Percentiles rank a stretch among this genome's conserved stretches.
Evolutionary conservation across 2,113 vertebrate species (phyloP).

Genomic region (Ailuropoda melanoleuca): DNA sequence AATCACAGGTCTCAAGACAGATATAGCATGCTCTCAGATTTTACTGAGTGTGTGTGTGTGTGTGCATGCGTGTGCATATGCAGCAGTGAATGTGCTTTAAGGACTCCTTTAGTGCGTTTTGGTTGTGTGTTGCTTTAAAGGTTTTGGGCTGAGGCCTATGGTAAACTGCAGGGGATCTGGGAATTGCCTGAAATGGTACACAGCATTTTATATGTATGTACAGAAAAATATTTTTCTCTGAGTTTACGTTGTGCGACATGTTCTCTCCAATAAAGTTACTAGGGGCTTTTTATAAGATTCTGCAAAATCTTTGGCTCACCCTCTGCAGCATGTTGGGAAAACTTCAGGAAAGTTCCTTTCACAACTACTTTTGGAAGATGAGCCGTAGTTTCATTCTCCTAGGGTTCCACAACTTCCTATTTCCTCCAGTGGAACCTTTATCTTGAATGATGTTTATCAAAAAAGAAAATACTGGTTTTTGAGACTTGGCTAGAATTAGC

Average conservation of each 20-base stretch:
- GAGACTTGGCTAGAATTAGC: constrained; percentile 20
- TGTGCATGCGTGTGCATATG: not conserved
- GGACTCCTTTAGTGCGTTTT: not conserved
- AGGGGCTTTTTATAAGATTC: not conserved
- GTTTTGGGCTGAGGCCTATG: not conserved
- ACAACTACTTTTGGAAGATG: not conserved
- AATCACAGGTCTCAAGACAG: not conserved
- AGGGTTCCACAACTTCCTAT: not conserved
- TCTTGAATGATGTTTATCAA: constrained; percentile 13
- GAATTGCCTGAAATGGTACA: not conserved
- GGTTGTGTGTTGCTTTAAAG: not conserved
- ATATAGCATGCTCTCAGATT: not conserved
- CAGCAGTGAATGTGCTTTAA: not conserved
- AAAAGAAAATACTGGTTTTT: not conserved
- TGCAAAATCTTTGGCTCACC: not conserved
- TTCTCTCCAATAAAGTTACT: not conserved
- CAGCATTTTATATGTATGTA: not conserved
- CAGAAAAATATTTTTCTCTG: not conserved
- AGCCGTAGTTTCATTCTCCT: not conserved
- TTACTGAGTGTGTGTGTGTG: not conserved
- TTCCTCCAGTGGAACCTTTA: not conserved
- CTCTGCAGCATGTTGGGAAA: constrained; percentile 4
- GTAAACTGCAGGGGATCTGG: not conserved
- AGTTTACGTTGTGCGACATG: not conserved
- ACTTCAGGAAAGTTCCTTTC: not conserved